A percentile compares a stretch with the other conserved stretches of the same genome.
phyloP scores from a whole-genome alignment of 1,140 invertebrate genomes.

The Thaumatotibia leucotreta region DNA sequence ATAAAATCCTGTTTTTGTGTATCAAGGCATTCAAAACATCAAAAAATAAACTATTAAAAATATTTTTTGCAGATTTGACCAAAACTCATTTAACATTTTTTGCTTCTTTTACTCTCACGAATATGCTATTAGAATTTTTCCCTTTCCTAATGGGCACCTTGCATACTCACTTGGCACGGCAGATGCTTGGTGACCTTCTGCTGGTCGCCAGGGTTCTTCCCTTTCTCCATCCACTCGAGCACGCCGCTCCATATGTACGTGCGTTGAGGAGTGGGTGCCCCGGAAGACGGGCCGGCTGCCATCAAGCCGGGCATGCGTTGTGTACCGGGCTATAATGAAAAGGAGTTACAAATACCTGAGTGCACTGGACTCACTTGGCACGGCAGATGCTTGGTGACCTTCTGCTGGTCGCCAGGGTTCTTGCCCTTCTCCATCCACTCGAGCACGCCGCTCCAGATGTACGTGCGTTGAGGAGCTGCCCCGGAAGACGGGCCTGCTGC shows the following conservation, averaged over 20 bases:
- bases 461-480: conserved; percentile 78
- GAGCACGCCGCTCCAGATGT: conserved; percentile 91
- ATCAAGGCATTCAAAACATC: too few relatives aligned
- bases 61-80: too few relatives aligned
- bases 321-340: not conserved
- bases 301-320: conserved; percentile 25
- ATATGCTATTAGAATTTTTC: too few relatives aligned
- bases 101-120: too few relatives aligned
- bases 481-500: conserved; percentile 33
- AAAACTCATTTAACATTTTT: too few relatives aligned
- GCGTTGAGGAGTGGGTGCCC: conserved; percentile 76
- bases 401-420: conserved; percentile 82
- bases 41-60: too few relatives aligned
- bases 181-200: conserved; percentile 89
- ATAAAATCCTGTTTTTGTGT: too few relatives aligned
- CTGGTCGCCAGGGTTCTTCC: conserved; percentile 81
- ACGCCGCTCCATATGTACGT: conserved; percentile 91
- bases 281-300: conserved; percentile 32
- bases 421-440: conserved; percentile 95
- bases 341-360: too few relatives aligned
- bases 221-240: conserved; percentile 95
- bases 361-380: conserved; percentile 94
- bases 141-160: too few relatives aligned
- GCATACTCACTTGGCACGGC: conserved; percentile 92
- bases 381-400: conserved; percentile 88